Percentiles rank a stretch among this genome's conserved stretches.
These are phyloP conservation scores for Drosophila fulvimacula DNA, from an alignment of 2,888 invertebrate species.

Conservation along the genomic window DNA sequence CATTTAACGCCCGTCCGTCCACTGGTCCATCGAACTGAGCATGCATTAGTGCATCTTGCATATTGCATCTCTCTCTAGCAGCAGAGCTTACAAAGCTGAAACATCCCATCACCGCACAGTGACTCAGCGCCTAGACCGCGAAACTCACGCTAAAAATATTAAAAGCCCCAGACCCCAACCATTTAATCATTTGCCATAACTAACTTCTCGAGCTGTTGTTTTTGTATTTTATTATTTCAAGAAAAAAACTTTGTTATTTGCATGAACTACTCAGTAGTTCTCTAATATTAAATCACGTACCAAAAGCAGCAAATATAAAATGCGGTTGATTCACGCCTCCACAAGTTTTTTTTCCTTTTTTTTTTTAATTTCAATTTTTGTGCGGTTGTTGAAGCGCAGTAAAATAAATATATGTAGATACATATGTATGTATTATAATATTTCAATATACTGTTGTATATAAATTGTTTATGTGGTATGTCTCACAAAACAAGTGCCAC, in stretches of 20 bases:
- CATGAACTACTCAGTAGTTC: slow-evolving; percentile 29
- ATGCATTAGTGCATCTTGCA: slow-evolving; percentile 3
- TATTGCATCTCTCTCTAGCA: background rate
- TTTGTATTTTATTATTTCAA: slow-evolving; percentile 10
- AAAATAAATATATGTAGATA: slow-evolving; percentile 11
- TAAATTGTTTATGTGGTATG: slow-evolving; percentile 16
- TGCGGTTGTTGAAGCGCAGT: slow-evolving; percentile 20
- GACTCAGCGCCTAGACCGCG: slow-evolving; percentile 36
- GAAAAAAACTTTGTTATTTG: slow-evolving; percentile 19
- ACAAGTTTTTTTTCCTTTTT: slow-evolving; percentile 29
- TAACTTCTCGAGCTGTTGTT: slow-evolving; percentile 14
- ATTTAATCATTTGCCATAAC: slow-evolving; percentile 38
- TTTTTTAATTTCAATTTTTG: slow-evolving; percentile 20
- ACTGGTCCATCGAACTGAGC: slow-evolving; percentile 12
- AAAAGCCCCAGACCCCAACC: slow-evolving; percentile 10
- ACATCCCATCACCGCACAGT: slow-evolving; percentile 3
- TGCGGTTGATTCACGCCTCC: slow-evolving; percentile 51
- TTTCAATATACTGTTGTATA: slow-evolving; percentile 7
- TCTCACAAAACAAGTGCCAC: slow-evolving; percentile 44
- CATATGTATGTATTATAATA: slow-evolving; percentile 1
- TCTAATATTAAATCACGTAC: slow-evolving; percentile 61
- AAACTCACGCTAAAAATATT: slow-evolving; percentile 34
- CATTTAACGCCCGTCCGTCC: slow-evolving; percentile 31
- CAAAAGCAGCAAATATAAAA: slow-evolving; percentile 12
- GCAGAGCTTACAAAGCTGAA: background rate